These are phyloP conservation scores for Diceros bicornis DNA, from an alignment of 2,797 vertebrate species.

Conservation along the genomic window DNA sequence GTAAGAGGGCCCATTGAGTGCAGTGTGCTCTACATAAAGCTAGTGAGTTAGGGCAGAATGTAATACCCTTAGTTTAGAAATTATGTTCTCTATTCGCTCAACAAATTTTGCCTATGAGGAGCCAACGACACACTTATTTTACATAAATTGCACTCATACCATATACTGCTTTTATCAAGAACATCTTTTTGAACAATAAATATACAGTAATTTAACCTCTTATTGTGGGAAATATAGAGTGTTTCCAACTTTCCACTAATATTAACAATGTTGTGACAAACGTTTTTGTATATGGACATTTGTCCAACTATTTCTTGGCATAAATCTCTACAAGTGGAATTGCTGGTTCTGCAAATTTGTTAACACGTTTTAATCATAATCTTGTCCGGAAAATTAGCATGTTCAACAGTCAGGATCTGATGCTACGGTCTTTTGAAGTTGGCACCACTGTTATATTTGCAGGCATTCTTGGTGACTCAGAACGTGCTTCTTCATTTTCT, in stretches of 20 bases:
- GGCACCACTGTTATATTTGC: neutral
- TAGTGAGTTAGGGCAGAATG: neutral
- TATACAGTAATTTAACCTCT: slow-evolving; percentile 17
- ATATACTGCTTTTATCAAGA: neutral
- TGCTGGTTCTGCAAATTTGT: neutral
- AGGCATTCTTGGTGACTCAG: neutral
- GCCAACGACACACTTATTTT: neutral
- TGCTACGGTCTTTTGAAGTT: neutral
- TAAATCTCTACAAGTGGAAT: neutral
- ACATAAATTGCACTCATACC: neutral
- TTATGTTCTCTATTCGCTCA: neutral
- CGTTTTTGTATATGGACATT: slow-evolving; percentile 10
- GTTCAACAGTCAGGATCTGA: neutral
- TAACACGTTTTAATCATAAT: slow-evolving; percentile 1
- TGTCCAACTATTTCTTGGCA: slow-evolving; percentile 27
- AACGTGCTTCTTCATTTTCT: neutral
- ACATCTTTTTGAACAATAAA: neutral
- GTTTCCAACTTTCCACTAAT: neutral
- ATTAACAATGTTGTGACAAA: neutral
- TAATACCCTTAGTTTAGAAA: neutral
- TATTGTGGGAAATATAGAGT: neutral
- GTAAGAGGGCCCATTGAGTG: fast-evolving
- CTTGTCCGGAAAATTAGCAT: neutral
- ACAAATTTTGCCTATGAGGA: neutral
- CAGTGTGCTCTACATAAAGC: neutral